Evolutionary conservation across 2,797 vertebrate species (phyloP).

Genomic region (Onychomys arenicola): DNA sequence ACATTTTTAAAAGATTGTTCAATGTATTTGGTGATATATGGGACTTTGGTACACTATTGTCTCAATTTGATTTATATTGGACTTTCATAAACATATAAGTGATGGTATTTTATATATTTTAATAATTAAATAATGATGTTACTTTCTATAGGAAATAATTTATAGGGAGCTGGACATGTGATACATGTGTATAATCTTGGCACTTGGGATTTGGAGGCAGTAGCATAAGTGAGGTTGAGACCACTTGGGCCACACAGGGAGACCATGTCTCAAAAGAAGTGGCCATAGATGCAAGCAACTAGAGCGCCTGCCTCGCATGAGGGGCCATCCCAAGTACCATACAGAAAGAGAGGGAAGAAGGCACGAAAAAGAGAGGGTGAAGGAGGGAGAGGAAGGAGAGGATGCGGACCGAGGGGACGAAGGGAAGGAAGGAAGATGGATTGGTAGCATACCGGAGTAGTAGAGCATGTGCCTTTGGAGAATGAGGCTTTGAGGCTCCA

Average conservation of each 20-base stretch:
- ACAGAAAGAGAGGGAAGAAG: not conserved
- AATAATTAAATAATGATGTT: not conserved
- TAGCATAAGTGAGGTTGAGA: not conserved
- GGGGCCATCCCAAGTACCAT: not conserved
- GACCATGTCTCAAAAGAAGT: not conserved
- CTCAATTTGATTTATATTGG: conserved; percentile 4
- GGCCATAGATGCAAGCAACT: not conserved
- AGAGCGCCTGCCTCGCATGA: not conserved
- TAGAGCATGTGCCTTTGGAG: too few species aligned
- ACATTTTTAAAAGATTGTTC: not conserved
- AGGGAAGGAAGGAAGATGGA: not conserved
- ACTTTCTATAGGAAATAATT: not conserved
- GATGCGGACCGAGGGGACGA: too few species aligned
- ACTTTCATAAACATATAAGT: not conserved
- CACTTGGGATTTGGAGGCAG: too few species aligned
- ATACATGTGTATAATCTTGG: not conserved
- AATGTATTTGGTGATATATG: not conserved
- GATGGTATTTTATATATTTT: not conserved
- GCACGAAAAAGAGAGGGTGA: not conserved
- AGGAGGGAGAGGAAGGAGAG: not conserved
- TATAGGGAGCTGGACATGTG: not conserved
- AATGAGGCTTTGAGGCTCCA: not conserved
- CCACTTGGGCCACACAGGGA: not conserved
- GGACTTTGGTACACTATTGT: not conserved
- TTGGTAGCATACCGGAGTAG: not conserved